phyloP scores from a whole-genome alignment of 2,888 invertebrate genomes.

The Hirtodrosophila histrioides region DNA sequence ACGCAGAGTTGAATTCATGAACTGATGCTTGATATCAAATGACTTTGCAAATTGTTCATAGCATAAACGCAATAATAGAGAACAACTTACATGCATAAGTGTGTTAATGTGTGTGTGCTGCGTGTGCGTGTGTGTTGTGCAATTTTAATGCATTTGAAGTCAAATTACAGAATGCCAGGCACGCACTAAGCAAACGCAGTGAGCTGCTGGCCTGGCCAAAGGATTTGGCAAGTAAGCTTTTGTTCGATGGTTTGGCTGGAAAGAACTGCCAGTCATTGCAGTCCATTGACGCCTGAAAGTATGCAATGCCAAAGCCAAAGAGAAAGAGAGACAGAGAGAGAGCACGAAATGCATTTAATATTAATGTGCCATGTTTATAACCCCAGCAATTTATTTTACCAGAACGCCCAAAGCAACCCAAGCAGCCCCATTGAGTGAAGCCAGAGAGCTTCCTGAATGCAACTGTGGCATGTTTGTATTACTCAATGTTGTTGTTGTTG shows the following conservation, averaged over 20 bases:
- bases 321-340: constrained; percentile 25
- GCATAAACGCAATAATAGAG: too few species aligned
- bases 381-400: constrained; percentile 77
- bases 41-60: too few species aligned
- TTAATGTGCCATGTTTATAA: constrained; percentile 79
- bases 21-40: neutral
- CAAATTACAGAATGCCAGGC: constrained; percentile 76
- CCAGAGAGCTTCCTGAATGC: constrained; percentile 4
- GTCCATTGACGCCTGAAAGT: constrained; percentile 78
- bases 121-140: constrained; percentile 39
- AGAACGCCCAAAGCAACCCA: constrained; percentile 13
- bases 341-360: constrained; percentile 76
- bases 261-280: constrained; percentile 69
- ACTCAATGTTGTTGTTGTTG: constrained; percentile 8
- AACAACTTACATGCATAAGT: too few species aligned
- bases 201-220: constrained; percentile 54
- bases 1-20: too few species aligned
- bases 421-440: neutral
- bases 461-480: constrained; percentile 10
- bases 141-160: constrained; percentile 79
- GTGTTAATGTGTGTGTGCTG: neutral
- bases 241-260: neutral
- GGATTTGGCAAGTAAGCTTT: constrained; percentile 57
- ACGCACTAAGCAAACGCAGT: constrained; percentile 66
- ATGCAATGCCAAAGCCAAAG: constrained; percentile 53